phyloP scores from a whole-genome alignment of 2,113 vertebrate genomes.

The Hoplias malabaricus region DNA sequence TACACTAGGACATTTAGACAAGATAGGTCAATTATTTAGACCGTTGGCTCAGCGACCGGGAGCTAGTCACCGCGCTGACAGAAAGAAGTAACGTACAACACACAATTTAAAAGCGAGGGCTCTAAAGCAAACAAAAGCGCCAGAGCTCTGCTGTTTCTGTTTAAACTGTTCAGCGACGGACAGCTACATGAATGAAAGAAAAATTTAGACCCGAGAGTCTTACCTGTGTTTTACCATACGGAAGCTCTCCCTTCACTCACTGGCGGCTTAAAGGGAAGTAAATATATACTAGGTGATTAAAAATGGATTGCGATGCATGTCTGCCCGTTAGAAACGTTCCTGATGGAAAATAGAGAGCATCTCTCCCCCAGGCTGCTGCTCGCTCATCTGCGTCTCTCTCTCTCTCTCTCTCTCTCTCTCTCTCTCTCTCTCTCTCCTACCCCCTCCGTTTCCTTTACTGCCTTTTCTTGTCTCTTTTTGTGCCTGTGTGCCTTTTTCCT shows the following conservation, averaged over 20 bases:
- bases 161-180: background rate
- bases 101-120: background rate
- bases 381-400: background rate
- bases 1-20: no score
- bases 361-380: constrained; percentile 13
- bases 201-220: constrained; percentile 18
- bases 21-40: no score
- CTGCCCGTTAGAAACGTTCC: background rate
- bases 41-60: no score
- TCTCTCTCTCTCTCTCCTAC: background rate
- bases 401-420: background rate
- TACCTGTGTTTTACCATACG: constrained; percentile 40
- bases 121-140: background rate
- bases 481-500: background rate
- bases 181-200: background rate
- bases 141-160: background rate
- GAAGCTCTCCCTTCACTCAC: background rate
- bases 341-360: background rate
- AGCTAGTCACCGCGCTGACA: no score
- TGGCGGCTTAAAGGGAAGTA: background rate
- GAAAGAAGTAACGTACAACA: no score
- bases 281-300: background rate
- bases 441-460: background rate
- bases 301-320: background rate
- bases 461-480: no score